Evolutionary conservation across 2,888 invertebrate species (phyloP), one percentile per base, ranked within the genome.

Genomic region (Eupithecia abbreviata): DNA sequence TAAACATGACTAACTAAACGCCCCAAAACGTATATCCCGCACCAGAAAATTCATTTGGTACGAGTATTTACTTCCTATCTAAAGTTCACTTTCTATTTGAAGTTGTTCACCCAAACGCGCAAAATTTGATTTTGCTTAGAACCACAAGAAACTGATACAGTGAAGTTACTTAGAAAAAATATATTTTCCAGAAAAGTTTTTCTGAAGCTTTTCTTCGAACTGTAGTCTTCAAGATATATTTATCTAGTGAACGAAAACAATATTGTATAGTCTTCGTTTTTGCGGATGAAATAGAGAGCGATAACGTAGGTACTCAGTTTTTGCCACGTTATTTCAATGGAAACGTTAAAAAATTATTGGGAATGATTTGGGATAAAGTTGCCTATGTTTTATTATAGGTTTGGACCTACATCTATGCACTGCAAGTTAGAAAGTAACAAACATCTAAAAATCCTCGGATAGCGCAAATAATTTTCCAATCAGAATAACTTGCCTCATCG

Each of bases 1-100:
- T 45, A 72, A 77, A 58, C 55, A 58, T 65, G 70, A 43, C 45
- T 7, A 55, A 55, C 69, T 71, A 74, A 74, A 42, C 70, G 55
- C 41, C 51, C 18, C 13, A 72, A 72, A 77, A 77, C 62, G 68
- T 58, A 71, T 67, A 58, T n/a, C 18, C 62, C 18, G 30, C 30
- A 62, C 18, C 62, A 62, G 30, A 62, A 62, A 30, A 62, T 62
- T 58, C 18, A 62, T 62, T n/a, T 62, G 30, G 62, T 30, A 62
- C 30, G 62, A 62, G 10, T 62, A 30, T 62, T 62, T 62, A 30
- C 30, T 62, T 2, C 3, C 2, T 15, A 51, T 18, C 15, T 51
- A 18, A 58, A 62, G 18, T 62, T 30, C 4, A 62, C 6, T 30
- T 62, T 62, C 3, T 30, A 4, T 4, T 30, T 30, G 0, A 58